Evolutionary conservation across 2,797 vertebrate genomes (phyloP), one percentile per base, ranked within the genome.

Genomic region (Eulemur albifrons): DNA sequence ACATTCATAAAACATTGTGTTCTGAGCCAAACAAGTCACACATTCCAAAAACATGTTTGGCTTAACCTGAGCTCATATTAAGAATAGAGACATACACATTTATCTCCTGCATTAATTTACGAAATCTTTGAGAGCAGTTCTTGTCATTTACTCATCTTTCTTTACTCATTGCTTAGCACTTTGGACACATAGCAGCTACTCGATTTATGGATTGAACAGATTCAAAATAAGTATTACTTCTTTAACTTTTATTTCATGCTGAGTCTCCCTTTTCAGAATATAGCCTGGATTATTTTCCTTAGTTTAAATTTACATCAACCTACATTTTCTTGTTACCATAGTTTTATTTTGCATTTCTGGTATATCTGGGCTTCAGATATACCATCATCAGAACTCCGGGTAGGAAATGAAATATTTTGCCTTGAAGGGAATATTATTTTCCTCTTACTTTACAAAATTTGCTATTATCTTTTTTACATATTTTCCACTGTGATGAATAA

Each of bases 401-500:
- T 0, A 27, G 35, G 35, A 97, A 88, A 91, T 27, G 27, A 95
- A 81, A 45, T 88, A 15, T 0, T 48, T 69, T 13, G 15, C 14
- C 27, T 79, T 80, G 1, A 82, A 82, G 32, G 48, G 11, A 89
- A 59, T 93, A 81, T n/a, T 94, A 69, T 95, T 92, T 72, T 76
- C 27, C 0, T 3, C 88, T 72, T 43, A 11, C 43, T 92, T 67
- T 40, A 92, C 48, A 94, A 32, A 63, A 38, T 93, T 59, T 87
- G 85, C 14, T 17, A 20, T 0, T 67, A 72, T 8, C 0, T 87
- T 89, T 94, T 95, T 92, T 65, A 88, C 0, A 1, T 72, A 23
- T 90, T 88, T 91, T 94, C 92, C 82, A 91, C 77, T 95, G 83
- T 83, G 43, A 88, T 88, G 63, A 54, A 59, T 88, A 81, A 52